Evolutionary conservation across 1,140 invertebrate genomes (phyloP), one percentile per base, ranked within the genome.

Genomic region (Armadillidium nasatum): DNA sequence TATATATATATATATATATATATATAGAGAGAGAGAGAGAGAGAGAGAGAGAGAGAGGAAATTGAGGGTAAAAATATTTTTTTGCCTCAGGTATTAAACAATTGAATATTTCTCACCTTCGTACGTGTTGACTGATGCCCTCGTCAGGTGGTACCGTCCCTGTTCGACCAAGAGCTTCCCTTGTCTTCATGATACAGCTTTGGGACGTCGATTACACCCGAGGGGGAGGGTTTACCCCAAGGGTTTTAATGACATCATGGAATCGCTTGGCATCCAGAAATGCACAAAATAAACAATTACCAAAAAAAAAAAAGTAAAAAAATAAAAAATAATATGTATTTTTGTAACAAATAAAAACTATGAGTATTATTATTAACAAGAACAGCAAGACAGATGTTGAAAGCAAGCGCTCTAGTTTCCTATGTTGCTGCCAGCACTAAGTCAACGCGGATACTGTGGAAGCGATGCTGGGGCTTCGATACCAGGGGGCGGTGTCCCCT

Each of bases 371-470:
- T 3, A 33, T 33, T 3, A 33, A 33, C 33, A 33, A n/a, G 33
- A 33, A 33, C 33, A 33, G 6, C 33, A 3, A 33, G 33, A 33
- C 6, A 6, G 33, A 6, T 6, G 33, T 33, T 33, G 50, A 60
- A 15, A 15, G 2, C 50, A 60, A 13, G 50, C 50, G 50, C 50
- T 60, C 19, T 2, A 60, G 50, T 60, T 60, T 60, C 11, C 33
- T 13, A 60, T 60, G 50, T 60, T 60, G 50, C 19, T 60, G 19
- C 19, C 50, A 19, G 11, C 50, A 60, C 50, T 60, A 13, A 13
- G 50, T 60, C 50, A 60, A 60, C 50, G 50, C 50, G 50, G 50
- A 60, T 60, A 60, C 50, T 60, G 50, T 60, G 50, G 50, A 60
- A 19, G 50, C 50, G 50, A 60, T 60, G 50, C 50, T 60, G 50